Conservation (phyloP, 2,797 vertebrate genomes). For the Mus spretus region DNA sequence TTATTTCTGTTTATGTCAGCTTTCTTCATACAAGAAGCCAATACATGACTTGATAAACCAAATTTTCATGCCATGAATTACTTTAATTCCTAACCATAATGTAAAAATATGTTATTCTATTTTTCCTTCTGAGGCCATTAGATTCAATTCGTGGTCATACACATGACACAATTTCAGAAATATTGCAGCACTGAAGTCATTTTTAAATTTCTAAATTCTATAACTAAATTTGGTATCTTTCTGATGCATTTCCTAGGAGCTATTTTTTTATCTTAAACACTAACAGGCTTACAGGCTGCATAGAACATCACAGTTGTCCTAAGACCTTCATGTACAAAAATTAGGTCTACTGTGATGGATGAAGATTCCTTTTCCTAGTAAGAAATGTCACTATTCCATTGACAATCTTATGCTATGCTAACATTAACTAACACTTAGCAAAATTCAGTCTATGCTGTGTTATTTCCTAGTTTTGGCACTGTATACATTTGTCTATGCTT, state of each 20-base stretch:
- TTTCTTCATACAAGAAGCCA: neutral
- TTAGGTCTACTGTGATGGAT: neutral
- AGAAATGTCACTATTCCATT: conserved; percentile 62
- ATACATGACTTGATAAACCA: neutral
- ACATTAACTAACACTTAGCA: conserved; percentile 75
- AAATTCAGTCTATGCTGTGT: conserved; percentile 77
- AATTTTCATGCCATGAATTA: neutral
- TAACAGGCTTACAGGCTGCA: conserved; percentile 4
- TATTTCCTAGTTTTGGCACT: conserved; percentile 83
- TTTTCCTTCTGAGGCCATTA: neutral
- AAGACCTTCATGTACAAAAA: conserved; percentile 49
- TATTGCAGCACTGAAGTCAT: neutral
- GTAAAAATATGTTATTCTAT: neutral
- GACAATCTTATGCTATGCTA: conserved; percentile 39
- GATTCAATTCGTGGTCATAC: conserved; percentile 13
- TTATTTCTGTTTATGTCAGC: neutral
- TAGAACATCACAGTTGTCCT: conserved; percentile 40
- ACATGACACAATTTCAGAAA: conserved; percentile 10
- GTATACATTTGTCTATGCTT: conserved; percentile 84
- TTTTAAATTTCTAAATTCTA: conserved; percentile 58
- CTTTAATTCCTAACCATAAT: conserved; percentile 29
- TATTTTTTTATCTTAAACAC: neutral
- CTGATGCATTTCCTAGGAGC: neutral
- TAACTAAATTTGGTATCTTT: conserved; percentile 46
- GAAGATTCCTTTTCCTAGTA: conserved; percentile 39